Percentiles rank a stretch among this genome's conserved stretches.
Conservation (phyloP, 2,888 invertebrate genomes). For the Dioctria linearis region DNA sequence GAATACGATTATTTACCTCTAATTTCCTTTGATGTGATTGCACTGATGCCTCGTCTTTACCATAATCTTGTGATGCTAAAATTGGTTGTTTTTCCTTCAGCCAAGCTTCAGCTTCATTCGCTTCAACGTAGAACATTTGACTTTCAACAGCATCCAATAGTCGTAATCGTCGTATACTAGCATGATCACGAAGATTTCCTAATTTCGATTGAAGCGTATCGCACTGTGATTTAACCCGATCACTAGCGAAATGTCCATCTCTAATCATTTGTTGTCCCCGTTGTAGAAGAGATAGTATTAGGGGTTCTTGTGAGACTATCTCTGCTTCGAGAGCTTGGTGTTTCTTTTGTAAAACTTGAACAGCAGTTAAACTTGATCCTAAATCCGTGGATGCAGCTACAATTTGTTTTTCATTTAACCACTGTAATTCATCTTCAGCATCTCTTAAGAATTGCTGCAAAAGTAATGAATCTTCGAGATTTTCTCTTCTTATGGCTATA, state of each 20-base stretch:
- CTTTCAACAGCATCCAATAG: constrained; percentile 87
- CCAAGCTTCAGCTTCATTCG: constrained; percentile 94
- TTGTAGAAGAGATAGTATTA: constrained; percentile 80
- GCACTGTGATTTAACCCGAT: constrained; percentile 75
- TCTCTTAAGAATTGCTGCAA: constrained; percentile 93
- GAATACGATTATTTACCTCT: constrained; percentile 70
- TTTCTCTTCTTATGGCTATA: constrained; percentile 90
- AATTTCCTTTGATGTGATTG: constrained; percentile 86
- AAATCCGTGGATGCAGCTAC: constrained; percentile 81
- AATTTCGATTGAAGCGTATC: constrained; percentile 78
- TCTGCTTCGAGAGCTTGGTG: constrained; percentile 94
- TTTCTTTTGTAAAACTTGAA: constrained; percentile 93
- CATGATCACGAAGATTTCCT: constrained; percentile 80
- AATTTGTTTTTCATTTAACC: constrained; percentile 86
- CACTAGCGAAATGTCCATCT: constrained; percentile 88
- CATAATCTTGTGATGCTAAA: constrained; percentile 83
- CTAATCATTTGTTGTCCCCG: constrained; percentile 86
- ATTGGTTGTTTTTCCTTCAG: constrained; percentile 87
- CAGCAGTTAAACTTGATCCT: constrained; percentile 78
- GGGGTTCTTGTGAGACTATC: constrained; percentile 86
- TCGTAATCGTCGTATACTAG: constrained; percentile 80
- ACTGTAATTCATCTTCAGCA: constrained; percentile 92
- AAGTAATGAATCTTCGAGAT: constrained; percentile 90
- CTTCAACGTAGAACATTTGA: constrained; percentile 91
- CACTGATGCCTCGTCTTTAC: constrained; percentile 94